Percentiles rank a stretch among this genome's conserved stretches.
These are phyloP conservation scores for Ferrisia virgata DNA, from an alignment of 2,888 invertebrate genomes.

Conservation along the genomic window DNA sequence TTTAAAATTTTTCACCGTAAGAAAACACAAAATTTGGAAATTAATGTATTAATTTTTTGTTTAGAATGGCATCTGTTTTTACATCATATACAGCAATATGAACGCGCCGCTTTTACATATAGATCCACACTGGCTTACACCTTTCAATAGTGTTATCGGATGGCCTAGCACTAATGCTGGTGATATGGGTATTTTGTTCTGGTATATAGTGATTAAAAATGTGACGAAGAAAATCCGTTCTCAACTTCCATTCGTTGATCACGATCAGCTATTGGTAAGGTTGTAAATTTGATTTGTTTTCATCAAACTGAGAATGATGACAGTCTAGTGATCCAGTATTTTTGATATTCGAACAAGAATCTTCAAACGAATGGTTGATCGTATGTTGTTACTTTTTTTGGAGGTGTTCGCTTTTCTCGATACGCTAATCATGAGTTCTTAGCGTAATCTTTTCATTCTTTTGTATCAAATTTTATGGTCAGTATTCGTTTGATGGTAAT, in stretches of 20 bases:
- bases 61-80: slow-evolving; percentile 34
- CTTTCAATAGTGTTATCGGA: background rate
- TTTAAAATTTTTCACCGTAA: background rate
- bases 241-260: background rate
- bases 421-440: background rate
- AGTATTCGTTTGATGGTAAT: background rate
- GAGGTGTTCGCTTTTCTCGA: background rate
- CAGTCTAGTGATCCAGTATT: background rate
- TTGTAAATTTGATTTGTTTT: background rate
- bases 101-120: slow-evolving; percentile 1
- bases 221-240: slow-evolving; percentile 24
- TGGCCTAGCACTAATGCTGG: slow-evolving; percentile 27
- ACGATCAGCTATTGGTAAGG: background rate
- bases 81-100: slow-evolving; percentile 29
- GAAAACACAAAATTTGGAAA: background rate
- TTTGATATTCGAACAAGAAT: background rate
- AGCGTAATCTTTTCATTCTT: background rate
- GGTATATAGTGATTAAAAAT: slow-evolving; percentile 40
- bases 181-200: slow-evolving; percentile 31
- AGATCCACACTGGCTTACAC: slow-evolving; percentile 21
- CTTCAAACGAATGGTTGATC: background rate
- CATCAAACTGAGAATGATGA: background rate
- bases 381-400: background rate
- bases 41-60: background rate
- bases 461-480: background rate